Evolutionary conservation across 2,797 vertebrate species (phyloP).

Genomic region (Rhodeus uyekii): DNA sequence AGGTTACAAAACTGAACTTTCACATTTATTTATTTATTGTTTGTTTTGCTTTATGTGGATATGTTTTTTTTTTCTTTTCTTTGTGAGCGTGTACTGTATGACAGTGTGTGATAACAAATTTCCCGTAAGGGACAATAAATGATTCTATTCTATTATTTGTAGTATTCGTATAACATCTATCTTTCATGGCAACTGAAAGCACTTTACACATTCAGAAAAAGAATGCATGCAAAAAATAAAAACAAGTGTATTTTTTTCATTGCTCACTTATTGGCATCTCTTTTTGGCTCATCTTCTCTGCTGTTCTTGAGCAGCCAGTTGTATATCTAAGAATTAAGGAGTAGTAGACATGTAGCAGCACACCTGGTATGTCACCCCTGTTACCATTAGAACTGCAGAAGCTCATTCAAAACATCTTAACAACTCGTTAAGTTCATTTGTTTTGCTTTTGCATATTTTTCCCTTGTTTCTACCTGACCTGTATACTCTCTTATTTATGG

Average conservation of each 20-base stretch:
- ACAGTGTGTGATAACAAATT: too few species aligned
- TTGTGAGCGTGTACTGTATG: too few species aligned
- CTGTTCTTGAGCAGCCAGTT: constrained; percentile 16
- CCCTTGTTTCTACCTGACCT: background rate
- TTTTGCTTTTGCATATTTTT: background rate
- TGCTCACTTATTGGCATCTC: background rate
- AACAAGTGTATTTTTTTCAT: background rate
- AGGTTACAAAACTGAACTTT: too few species aligned
- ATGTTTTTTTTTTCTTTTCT: too few species aligned
- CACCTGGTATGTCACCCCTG: constrained; percentile 10
- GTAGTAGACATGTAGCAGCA: constrained; percentile 23
- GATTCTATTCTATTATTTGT: too few species aligned
- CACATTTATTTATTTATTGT: background rate
- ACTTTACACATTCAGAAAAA: background rate
- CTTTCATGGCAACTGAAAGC: background rate
- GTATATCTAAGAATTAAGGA: constrained; percentile 22
- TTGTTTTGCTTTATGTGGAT: too few species aligned
- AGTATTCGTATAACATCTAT: background rate
- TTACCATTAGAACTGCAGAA: constrained; percentile 25
- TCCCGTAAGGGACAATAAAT: too few species aligned
- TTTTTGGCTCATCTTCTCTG: background rate
- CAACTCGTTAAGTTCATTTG: constrained; percentile 31
- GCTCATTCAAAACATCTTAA: constrained; percentile 39
- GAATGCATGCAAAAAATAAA: background rate
- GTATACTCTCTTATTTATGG: constrained; percentile 28